Conservation (phyloP, 2,888 invertebrate genomes). For the Cheiracanthium punctorium region DNA sequence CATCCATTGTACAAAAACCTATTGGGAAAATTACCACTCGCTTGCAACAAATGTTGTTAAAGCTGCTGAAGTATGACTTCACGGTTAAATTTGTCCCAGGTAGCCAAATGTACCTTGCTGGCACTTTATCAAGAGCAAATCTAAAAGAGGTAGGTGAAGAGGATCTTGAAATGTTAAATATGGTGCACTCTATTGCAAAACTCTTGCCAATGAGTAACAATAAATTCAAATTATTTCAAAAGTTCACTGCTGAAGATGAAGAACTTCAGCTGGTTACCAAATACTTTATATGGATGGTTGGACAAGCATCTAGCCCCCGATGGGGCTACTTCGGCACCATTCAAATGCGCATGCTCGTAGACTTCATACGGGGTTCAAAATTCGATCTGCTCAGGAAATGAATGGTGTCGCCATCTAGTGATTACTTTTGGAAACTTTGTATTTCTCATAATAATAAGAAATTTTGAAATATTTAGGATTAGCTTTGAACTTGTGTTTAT, state of each 20-base stretch:
- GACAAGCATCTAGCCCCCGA: no score
- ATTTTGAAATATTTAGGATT: no score
- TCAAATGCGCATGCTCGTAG: no score
- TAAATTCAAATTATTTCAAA: slow-evolving; percentile 5
- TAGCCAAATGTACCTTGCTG: slow-evolving; percentile 24
- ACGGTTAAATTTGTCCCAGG: slow-evolving; percentile 8
- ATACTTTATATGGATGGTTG: no score
- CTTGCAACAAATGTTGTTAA: slow-evolving; percentile 14
- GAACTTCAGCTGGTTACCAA: not conserved
- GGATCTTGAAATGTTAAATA: slow-evolving; percentile 14
- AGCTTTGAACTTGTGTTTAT: no score
- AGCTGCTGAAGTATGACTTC: slow-evolving; percentile 5
- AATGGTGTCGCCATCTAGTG: no score
- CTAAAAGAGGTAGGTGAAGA: slow-evolving; percentile 14
- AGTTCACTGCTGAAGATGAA: not conserved
- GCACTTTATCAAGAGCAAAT: slow-evolving; percentile 13
- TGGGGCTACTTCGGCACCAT: no score
- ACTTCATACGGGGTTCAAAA: no score
- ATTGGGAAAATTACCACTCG: slow-evolving; percentile 23
- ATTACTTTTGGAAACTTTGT: no score
- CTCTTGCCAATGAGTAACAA: slow-evolving; percentile 4
- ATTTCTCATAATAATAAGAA: no score
- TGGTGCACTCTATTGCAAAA: not conserved
- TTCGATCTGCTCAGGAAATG: no score
- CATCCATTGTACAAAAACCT: no score